Base-by-base conservation (phyloP, 1,140 invertebrate genomes). In the Acromyrmex echinatior region DNA sequence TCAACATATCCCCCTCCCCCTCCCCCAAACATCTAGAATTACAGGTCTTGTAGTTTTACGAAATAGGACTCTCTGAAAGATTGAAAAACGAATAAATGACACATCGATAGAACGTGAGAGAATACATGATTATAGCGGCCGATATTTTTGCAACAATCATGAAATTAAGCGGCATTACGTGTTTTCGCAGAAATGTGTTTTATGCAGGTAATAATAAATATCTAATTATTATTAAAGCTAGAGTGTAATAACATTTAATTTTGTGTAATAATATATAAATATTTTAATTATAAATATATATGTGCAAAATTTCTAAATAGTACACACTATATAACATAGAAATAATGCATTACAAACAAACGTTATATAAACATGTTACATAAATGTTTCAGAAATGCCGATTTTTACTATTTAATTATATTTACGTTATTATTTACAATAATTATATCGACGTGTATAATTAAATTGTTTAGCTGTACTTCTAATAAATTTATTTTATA, bases 271-370 rank as follows among this genome's bases (percentile, higher is more conserved):
- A 76, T 62, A 76, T 76, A 84, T 84, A 84, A 84, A 84, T 76
- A 45, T 84, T 84, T 84, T 76, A 84, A 63, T 84, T 76, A 84
- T 76, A 84, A 84, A 76, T 84, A 84, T 74, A 51, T 76, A 84
- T 84, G 74, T 84, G 56, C 80, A 49, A 84, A 76, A 25, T 74
- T 76, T 62, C 53, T 82, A 74, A 74, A 84, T 84, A 63, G 9
- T 63, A n/a, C 7, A 56, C 31, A 66, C 28, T 45, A 39, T 45
- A 39, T 25, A 31, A 60, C 39, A 56, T 62, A 28, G 80, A 84
- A 84, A 74, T 84, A 74, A 84, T 63, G 56, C n/a, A 76, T 84
- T 49, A 45, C 70, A 76, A 60, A 81, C 21, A 56, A 71, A 70
- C 2, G 31, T 56, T 71, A 9, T 31, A 31, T 63, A 84, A 74